Percentiles rank a stretch among this genome's conserved stretches.
Evolutionary conservation across 2,888 invertebrate genomes (phyloP).

Genomic region (Catonia carolina): DNA sequence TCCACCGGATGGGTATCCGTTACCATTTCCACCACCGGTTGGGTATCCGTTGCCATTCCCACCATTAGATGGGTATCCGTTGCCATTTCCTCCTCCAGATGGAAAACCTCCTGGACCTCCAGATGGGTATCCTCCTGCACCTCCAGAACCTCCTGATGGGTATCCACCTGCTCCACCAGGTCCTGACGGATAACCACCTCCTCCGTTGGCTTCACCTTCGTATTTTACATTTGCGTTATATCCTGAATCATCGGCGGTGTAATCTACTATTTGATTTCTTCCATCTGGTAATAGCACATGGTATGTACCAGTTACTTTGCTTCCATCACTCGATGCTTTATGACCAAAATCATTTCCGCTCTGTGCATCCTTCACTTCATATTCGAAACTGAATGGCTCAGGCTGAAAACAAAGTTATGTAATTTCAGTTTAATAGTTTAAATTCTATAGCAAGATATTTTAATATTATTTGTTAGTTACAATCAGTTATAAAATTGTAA

Average conservation of each 20-base stretch:
- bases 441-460: no score
- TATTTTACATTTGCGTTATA: conserved; percentile 35
- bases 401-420: conserved; percentile 34
- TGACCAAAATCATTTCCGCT: conserved; percentile 38
- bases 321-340: conserved; percentile 37
- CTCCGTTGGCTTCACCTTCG: conserved; percentile 33
- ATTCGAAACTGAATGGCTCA: conserved; percentile 37
- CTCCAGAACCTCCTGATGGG: neutral
- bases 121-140: conserved; percentile 1
- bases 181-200: conserved; percentile 20
- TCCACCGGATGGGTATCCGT: conserved; percentile 7
- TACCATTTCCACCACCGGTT: neutral
- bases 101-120: neutral
- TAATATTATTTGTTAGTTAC: no score
- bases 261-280: conserved; percentile 33
- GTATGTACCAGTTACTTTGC: conserved; percentile 34
- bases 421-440: no score
- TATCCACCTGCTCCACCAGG: neutral
- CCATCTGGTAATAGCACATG: conserved; percentile 34
- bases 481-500: no score
- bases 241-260: conserved; percentile 34
- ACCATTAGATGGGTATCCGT: neutral
- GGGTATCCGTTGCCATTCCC: neutral
- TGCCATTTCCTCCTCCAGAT: neutral
- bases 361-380: conserved; percentile 38